A percentile compares a stretch with the other conserved stretches of the same genome.
These are phyloP conservation scores for Nudaria mundana DNA, from an alignment of 2,888 invertebrate genomes.

Conservation along the genomic window DNA sequence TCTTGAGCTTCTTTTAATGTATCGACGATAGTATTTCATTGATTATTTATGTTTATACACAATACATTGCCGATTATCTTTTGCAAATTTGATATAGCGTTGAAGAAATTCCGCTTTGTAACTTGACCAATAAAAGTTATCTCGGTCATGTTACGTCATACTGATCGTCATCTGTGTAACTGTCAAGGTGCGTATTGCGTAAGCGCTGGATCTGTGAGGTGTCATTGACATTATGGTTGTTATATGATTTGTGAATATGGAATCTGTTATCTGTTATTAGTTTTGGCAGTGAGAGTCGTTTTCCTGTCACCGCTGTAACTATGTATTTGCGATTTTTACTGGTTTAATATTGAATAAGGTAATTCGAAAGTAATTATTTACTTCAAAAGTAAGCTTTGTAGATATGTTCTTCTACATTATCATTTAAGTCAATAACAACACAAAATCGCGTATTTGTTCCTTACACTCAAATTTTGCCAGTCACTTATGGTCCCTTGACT, in stretches of 20 bases:
- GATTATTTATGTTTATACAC: too few species aligned
- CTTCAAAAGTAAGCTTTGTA: too few species aligned
- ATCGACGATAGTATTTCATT: too few species aligned
- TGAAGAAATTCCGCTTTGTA: constrained; percentile 22
- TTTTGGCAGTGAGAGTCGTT: constrained; percentile 49
- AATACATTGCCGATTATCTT: constrained; percentile 29
- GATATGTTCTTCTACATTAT: too few species aligned
- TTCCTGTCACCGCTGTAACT: constrained; percentile 10
- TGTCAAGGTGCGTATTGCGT: constrained; percentile 74
- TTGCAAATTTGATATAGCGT: neutral
- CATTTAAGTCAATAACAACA: too few species aligned
- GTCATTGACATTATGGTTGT: constrained; percentile 75
- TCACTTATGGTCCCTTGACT: too few species aligned
- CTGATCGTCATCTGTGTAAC: constrained; percentile 54
- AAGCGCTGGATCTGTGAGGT: constrained; percentile 63
- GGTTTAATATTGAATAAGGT: too few species aligned
- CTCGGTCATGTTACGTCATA: constrained; percentile 50
- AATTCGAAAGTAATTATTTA: too few species aligned
- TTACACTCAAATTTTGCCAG: too few species aligned
- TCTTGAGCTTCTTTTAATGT: constrained; percentile 49
- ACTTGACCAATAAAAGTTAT: constrained; percentile 19
- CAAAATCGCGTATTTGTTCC: too few species aligned
- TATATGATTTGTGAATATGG: constrained; percentile 46
- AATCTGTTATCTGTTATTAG: constrained; percentile 47
- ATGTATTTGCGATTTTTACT: neutral